Evolutionary conservation across 2,888 invertebrate genomes (phyloP), one percentile per base, ranked within the genome.

Genomic region (Eugnorisma glareosa): DNA sequence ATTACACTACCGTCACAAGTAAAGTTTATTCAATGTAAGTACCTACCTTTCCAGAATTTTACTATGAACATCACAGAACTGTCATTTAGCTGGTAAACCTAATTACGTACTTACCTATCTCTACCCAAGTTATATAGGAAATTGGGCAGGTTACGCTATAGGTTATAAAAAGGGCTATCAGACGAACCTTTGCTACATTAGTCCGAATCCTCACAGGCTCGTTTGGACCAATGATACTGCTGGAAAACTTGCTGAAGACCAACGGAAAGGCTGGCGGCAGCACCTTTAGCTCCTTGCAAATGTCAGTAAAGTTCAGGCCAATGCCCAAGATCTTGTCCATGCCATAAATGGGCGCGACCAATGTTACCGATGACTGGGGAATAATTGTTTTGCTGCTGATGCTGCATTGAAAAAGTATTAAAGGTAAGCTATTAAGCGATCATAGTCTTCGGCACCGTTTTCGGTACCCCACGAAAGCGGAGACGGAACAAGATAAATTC

Each of bases 241-340:
- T 98, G 0, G 98, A 96, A 91, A 98, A 99, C 95, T 99, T 99
- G 93, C 97, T 98, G 94, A 99, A 99, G 86, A 99, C 97, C 92
- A 99, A 98, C 0, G 99, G 99, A 83, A 98, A 98, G 18, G 96
- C 95, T 0, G 98, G 98, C 1, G 97, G 95, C 0, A 97, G 97
- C 24, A 97, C 91, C 18, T 98, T 98, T 92, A 98, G 98, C 91
- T 99, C 99, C 73, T 97, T 97, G 89, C 99, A 99, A 90, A 99
- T 99, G 61, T 99, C 99, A 75, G 96, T 91, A 94, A 99, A 99
- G 94, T 99, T 99, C 77, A 99, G 96, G 0, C 98, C 99, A 28
- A 99, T 97, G 90, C 99, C 98, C 0, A 98, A 97, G 0, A 99
- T 97, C 94, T 99, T 99, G 90, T 99, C 98, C 78, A 98, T 98